Conservation (phyloP, 1,140 invertebrate genomes). For the Eurytemora carolleeae region DNA sequence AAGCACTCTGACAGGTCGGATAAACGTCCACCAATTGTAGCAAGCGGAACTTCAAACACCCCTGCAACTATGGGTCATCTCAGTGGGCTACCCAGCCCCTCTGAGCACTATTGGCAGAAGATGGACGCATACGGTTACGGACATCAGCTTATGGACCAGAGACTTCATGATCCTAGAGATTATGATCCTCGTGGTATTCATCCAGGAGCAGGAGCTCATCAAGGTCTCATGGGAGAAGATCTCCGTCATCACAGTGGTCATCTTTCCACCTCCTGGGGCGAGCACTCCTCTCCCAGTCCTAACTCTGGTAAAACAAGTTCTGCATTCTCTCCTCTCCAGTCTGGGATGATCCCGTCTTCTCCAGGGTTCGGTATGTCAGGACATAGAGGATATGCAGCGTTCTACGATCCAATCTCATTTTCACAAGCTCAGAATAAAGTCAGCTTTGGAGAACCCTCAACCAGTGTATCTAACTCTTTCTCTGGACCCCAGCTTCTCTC, state of each 20-base stretch:
- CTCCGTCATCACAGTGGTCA: neutral
- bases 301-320: neutral
- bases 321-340: neutral
- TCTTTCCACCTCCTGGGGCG: neutral
- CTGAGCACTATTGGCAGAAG: neutral
- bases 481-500: neutral
- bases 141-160: neutral
- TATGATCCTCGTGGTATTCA: neutral
- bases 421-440: neutral
- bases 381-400: neutral
- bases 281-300: neutral
- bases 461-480: neutral
- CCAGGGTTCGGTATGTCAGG: neutral
- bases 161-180: neutral
- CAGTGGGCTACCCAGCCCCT: neutral
- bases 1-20: slow-evolving; percentile 84
- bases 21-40: slow-evolving; percentile 31
- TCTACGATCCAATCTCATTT: neutral
- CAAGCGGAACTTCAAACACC: neutral
- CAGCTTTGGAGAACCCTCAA: neutral
- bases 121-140: neutral
- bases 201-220: neutral
- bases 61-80: neutral
- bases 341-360: neutral
- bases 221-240: neutral